Base-by-base conservation (phyloP, 1,140 invertebrate species). In the Ericerus pela region DNA sequence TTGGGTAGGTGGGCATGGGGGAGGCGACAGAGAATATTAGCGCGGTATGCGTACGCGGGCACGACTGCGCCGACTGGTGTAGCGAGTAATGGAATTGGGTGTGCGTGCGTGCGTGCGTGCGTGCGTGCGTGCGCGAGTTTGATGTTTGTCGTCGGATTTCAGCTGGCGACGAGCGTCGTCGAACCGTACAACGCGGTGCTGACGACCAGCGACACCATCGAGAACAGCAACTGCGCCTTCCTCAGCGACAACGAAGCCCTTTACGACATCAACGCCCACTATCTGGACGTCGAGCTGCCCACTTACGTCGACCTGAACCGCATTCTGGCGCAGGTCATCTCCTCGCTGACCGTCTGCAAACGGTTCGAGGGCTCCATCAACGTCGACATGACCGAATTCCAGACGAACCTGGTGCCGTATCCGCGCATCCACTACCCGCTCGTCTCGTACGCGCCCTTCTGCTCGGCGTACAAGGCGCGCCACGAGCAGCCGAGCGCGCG, bases 401-500 rank as follows among this genome's bases (percentile, higher is more conserved):
- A 78, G 56, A 79, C 77, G 1, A 82, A 82, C 66, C 70, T 82
- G 64, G 79, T 80, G 12, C 77, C 76, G 11, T 79, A 75, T 62
- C 76, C 76, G 2, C 59, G 77, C 10, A 75, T 79, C 51, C 77
- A 78, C 59, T 79, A 67, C 73, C 77, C 83, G 6, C 70, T 89
- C 66, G 82, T 57, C 2, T 86, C 85, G 24, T 90, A 88, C 68
- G 81, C 86, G 11, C 87, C 86, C 10, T 80, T 89, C 62, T 81
- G 88, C 66, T 84, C 82, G 0, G 77, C 81, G 51, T 82, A 85
- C 67, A 86, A 85, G 69, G 82, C 85, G 12, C 82, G 84, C 73
- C 84, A 86, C 67, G 84, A 87, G 66, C 76, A 80, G 62, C 68
- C 84, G 36, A 79, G 79, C 11, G 80, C 89, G 16, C 76, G 57